Evolutionary conservation across 2,797 vertebrate species (phyloP).

Genomic region (Zenarchopterus dispar): DNA sequence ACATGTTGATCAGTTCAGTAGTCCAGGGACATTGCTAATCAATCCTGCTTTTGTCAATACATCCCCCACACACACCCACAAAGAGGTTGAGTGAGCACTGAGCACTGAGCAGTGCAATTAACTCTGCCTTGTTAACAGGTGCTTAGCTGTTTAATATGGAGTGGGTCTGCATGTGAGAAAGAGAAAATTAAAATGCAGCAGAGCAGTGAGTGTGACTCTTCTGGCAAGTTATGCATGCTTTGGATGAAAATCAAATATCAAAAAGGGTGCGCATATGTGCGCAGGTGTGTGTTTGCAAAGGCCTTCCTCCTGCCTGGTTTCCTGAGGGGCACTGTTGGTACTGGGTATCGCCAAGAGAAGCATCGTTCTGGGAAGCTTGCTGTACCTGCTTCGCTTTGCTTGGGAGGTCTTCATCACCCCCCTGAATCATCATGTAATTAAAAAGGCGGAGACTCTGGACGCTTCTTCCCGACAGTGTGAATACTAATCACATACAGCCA

Average conservation of each 20-base stretch:
- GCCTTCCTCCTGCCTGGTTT: slow-evolving; percentile 49
- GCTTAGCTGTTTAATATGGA: slow-evolving; percentile 80
- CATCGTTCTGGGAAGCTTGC: slow-evolving; percentile 59
- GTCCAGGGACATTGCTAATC: slow-evolving; percentile 67
- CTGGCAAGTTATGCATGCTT: slow-evolving; percentile 69
- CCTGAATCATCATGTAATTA: slow-evolving; percentile 68
- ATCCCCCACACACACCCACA: slow-evolving; percentile 14
- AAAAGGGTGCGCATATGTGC: slow-evolving; percentile 9
- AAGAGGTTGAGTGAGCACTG: slow-evolving; percentile 43
- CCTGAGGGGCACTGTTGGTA: slow-evolving; percentile 33
- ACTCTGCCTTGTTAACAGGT: slow-evolving; percentile 78
- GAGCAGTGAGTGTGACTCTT: slow-evolving; percentile 78
- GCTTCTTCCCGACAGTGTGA: slow-evolving; percentile 52
- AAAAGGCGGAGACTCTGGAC: slow-evolving; percentile 62
- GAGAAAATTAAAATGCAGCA: slow-evolving; percentile 81
- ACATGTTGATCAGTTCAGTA: slow-evolving; percentile 67
- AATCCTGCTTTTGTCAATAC: slow-evolving; percentile 67
- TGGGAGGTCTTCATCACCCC: slow-evolving; percentile 30
- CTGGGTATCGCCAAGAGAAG: slow-evolving; percentile 45
- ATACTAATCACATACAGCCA: slow-evolving; percentile 75
- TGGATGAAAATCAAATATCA: slow-evolving; percentile 43
- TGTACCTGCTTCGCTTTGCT: slow-evolving; percentile 42
- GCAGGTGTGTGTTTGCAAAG: slow-evolving; percentile 62
- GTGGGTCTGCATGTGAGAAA: slow-evolving; percentile 29
- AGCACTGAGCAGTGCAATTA: slow-evolving; percentile 76